Evolutionary conservation across 2,113 vertebrate species (phyloP), one percentile per base, ranked within the genome.

Genomic region (Eudorcas thomsonii): DNA sequence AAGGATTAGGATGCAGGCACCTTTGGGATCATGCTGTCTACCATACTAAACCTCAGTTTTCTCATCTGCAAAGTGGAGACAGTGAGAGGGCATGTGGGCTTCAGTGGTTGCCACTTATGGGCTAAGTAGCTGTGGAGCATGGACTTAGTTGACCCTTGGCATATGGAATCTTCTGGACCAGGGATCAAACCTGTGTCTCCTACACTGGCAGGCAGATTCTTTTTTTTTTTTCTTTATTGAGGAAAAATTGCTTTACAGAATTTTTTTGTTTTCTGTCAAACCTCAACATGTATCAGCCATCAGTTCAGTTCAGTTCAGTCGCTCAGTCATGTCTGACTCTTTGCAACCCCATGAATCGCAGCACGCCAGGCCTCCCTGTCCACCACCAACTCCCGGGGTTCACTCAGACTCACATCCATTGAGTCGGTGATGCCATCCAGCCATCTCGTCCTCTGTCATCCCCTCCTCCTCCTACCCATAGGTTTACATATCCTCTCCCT

Each of bases 261-360:
- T 25, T 39, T 23, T 39, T 36, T 39, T 39, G n/a, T 39, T 74
- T 39, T 39, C 67, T 74, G n/a, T 39, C n/a, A 74, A 74, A 39
- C n/a, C 67, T 74, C 67, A 39, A 12, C n/a, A 39, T 39, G 67
- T 6, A 74, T 74, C n/a, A 74, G 10, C n/a, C 36, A 59, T 59
- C 57, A 59, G 57, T 59, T 59, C 57, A 59, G 57, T 26, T 59
- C 57, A 52, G 52, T 57, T 25, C 21, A 57, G 55, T 57, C 55
- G 0, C 57, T 59, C 23, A 59, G 25, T 59, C 4, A 0, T 59
- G 57, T 26, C 57, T 0, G 4, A 59, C 57, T 59, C 25, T 59
- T 59, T 59, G 57, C 0, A 2, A 59, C 25, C 57, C 4, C 57
- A 5, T 59, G 25, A 59, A 59, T 26, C 0, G 0, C 25, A 26